phyloP scores from a whole-genome alignment of 2,888 invertebrate species.

The Agrotis puta region DNA sequence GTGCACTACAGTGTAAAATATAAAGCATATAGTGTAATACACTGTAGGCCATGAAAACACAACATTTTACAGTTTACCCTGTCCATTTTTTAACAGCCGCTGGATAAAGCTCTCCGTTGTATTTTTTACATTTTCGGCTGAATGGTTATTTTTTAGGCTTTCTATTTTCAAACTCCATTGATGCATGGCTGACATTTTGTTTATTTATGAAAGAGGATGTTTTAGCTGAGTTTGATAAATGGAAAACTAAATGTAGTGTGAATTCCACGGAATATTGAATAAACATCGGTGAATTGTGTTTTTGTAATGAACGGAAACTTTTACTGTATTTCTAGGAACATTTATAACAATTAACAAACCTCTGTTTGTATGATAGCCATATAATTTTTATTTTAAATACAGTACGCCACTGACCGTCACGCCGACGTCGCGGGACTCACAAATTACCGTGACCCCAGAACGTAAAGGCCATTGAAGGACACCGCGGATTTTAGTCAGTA shows the following conservation, averaged over 20 bases:
- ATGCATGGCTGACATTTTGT: conserved; percentile 38
- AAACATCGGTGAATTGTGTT: neutral
- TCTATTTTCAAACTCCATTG: conserved; percentile 32
- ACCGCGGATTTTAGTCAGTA: too few relatives aligned
- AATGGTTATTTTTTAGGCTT: conserved; percentile 36
- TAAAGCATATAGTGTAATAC: conserved; percentile 12
- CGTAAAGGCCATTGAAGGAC: too few relatives aligned
- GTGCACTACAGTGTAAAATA: conserved; percentile 21
- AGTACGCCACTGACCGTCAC: too few relatives aligned
- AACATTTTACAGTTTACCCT: conserved; percentile 21
- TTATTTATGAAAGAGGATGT: conserved; percentile 21
- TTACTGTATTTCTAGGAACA: too few relatives aligned
- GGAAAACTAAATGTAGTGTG: conserved; percentile 22
- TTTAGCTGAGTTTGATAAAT: conserved; percentile 24
- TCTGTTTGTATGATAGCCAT: too few relatives aligned
- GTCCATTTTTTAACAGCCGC: conserved; percentile 30
- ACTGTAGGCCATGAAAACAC: conserved; percentile 18
- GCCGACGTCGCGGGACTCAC: too few relatives aligned
- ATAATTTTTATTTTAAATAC: too few relatives aligned
- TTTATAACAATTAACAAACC: too few relatives aligned
- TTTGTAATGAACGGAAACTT: neutral
- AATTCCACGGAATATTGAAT: conserved; percentile 10
- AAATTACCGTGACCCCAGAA: too few relatives aligned
- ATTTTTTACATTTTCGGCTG: conserved; percentile 15
- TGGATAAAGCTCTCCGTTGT: conserved; percentile 12